phyloP scores from a whole-genome alignment of 2,113 vertebrate genomes.

The Apodemus speciosus region DNA sequence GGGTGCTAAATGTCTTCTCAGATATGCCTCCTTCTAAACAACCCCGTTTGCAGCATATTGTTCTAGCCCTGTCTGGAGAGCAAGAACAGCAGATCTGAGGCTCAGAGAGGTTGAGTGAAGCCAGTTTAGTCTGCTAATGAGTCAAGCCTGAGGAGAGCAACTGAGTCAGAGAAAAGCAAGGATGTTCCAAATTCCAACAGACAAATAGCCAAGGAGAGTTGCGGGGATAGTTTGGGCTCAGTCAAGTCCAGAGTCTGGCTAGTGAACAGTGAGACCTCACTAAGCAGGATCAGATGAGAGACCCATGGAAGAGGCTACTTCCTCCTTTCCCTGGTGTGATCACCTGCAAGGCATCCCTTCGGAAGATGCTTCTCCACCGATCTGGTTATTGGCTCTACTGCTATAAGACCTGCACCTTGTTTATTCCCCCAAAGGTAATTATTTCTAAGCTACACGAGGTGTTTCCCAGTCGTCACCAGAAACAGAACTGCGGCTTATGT shows the following conservation, averaged over 20 bases:
- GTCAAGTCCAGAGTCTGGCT: not conserved
- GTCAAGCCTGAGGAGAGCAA: not conserved
- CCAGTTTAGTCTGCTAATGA: conserved; percentile 14
- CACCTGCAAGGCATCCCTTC: not conserved
- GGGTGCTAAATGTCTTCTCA: conserved; percentile 16
- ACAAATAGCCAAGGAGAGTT: not conserved
- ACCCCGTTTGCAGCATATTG: not conserved
- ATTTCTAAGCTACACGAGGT: not conserved
- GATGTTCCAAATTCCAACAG: not conserved
- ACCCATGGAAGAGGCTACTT: not conserved
- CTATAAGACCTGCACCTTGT: not conserved
- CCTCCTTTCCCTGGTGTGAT: not conserved
- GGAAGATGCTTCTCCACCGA: not conserved
- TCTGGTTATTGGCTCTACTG: not conserved
- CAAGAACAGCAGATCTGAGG: conserved; percentile 8
- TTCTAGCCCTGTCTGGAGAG: not conserved
- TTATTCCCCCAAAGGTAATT: not conserved
- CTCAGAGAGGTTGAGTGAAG: not conserved
- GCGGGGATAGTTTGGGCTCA: not conserved
- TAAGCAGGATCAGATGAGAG: not conserved
- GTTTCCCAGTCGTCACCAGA: not conserved
- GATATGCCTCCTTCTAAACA: conserved; percentile 15
- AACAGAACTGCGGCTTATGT: not conserved
- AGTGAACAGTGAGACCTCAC: not conserved
- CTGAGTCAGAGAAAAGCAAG: conserved; percentile 34